Evolutionary conservation across 2,888 invertebrate species (phyloP), one percentile per base, ranked within the genome.

Genomic region (Eupithecia insigniata): DNA sequence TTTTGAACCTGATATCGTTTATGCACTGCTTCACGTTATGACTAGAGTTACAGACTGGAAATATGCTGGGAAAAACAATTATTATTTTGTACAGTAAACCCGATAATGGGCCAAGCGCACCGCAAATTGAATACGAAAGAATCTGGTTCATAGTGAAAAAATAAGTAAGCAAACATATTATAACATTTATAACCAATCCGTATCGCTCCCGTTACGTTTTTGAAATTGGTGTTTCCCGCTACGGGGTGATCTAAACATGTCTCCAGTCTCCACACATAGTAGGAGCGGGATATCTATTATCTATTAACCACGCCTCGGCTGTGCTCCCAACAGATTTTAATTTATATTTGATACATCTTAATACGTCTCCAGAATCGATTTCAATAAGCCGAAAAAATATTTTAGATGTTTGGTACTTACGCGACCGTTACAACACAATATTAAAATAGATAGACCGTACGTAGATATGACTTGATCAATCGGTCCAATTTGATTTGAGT

Each of bases 271-370:
- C n/a, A 55, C 26, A 55, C 22, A 70, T 82, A 85, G 85, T 85
- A 85, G 77, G 80, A 85, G 83, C 86, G 84, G 86, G 84, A 84
- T 88, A 89, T 90, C 89, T 90, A 91, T 92, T 88, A 89, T 89
- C 89, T 90, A 91, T 92, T 90, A 87, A 87, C 84, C 78, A 84
- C 83, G 84, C 82, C 80, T 78, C 74, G 69, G 71, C 66, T 69
- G 58, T 67, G 73, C 73, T 77, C 66, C 73, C 73, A 67, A 69
- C 71, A 62, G 67, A 71, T 65, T 66, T 73, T 74, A 71, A 74
- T 69, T 65, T 67, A 43, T 74, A 70, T 74, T 74, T 71, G 71
- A 74, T 74, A 71, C 69, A 60, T 74, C 67, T 71, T 70, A 71
- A 71, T 74, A 69, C 67, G 69, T 65, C 71, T 46, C 69, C 12